phyloP scores from a whole-genome alignment of 2,888 invertebrate genomes.

The Drosophila birchii region DNA sequence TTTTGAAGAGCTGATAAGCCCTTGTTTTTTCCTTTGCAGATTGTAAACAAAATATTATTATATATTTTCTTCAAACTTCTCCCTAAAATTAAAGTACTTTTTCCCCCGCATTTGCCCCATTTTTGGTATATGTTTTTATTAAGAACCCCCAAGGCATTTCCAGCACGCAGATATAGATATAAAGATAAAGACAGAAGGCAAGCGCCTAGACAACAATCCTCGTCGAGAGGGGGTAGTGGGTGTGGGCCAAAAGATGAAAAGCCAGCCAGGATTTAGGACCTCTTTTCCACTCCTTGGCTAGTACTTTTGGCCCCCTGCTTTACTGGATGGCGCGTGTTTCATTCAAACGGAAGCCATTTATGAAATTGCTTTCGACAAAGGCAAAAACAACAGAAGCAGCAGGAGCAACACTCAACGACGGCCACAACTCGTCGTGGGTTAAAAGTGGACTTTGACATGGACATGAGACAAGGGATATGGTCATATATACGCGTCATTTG shows the following conservation, averaged over 20 bases:
- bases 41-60: too few species aligned
- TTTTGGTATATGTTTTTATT: conserved; percentile 63
- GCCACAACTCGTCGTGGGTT: conserved; percentile 35
- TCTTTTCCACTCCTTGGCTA: background rate
- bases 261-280: background rate
- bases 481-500: conserved; percentile 46
- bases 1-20: background rate
- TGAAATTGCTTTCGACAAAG: conserved; percentile 70
- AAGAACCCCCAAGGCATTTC: conserved; percentile 40
- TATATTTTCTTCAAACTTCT: background rate
- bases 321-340: conserved; percentile 38
- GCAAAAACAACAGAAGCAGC: conserved; percentile 30
- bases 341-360: conserved; percentile 73
- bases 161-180: conserved; percentile 48
- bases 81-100: background rate
- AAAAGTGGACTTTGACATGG: conserved; percentile 54
- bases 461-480: conserved; percentile 60
- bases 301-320: background rate
- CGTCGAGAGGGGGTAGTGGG: background rate
- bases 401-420: conserved; percentile 17
- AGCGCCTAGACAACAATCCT: conserved; percentile 31
- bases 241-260: conserved; percentile 7
- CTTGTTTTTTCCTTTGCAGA: too few species aligned
- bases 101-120: conserved; percentile 12
- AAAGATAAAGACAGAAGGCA: conserved; percentile 25